Evolutionary conservation across 2,113 vertebrate species (phyloP).

Genomic region (Prietella phreatophila): DNA sequence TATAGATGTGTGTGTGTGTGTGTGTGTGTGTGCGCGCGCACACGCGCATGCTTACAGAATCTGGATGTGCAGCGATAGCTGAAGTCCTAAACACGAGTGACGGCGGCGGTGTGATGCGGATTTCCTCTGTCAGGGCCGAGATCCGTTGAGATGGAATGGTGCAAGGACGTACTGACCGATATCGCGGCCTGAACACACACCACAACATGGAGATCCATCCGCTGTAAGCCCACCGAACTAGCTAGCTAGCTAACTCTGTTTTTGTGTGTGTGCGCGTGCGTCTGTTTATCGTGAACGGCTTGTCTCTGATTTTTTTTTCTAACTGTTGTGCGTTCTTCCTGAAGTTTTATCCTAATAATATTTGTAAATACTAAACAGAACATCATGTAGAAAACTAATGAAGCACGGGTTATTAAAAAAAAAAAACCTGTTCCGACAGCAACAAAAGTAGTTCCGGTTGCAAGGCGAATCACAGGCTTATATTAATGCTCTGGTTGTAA

Average conservation of each 20-base stretch:
- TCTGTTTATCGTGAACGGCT: not conserved
- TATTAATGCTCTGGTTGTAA: not conserved
- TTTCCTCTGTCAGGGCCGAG: conserved; percentile 57
- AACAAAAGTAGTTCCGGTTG: not conserved
- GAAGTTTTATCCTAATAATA: not conserved
- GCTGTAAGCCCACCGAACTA: conserved; percentile 69
- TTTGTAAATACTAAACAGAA: not conserved
- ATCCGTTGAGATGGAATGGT: conserved; percentile 81
- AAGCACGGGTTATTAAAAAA: not conserved
- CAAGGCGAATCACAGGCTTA: not conserved
- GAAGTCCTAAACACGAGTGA: conserved; percentile 6
- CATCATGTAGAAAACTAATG: not conserved
- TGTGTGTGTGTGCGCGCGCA: not conserved
- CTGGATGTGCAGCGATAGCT: conserved; percentile 23
- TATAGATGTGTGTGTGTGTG: too few relatives aligned
- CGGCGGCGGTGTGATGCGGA: conserved; percentile 29
- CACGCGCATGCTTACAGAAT: not conserved
- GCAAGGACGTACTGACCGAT: conserved; percentile 76
- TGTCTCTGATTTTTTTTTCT: not conserved
- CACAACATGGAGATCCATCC: conserved; percentile 85
- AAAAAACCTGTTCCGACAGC: not conserved
- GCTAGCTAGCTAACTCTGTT: not conserved
- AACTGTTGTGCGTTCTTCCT: not conserved
- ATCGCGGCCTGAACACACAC: conserved; percentile 75
- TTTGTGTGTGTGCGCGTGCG: not conserved